Base-by-base conservation (phyloP, 2,113 vertebrate species). In the Prietella phreatophila region DNA sequence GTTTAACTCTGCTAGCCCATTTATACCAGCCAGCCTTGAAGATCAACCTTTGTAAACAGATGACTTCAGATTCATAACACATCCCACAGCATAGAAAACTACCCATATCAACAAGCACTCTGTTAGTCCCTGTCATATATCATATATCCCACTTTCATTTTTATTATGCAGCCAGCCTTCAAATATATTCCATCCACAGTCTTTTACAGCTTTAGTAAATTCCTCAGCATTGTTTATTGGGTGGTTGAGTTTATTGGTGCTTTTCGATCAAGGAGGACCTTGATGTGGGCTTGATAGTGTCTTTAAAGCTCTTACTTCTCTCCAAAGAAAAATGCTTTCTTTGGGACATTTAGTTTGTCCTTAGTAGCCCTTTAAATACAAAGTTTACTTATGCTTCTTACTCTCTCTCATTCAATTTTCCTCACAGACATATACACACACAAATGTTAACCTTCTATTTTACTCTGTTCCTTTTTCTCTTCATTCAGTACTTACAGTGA, bases 221-320 rank as follows among this genome's bases (percentile, higher is more conserved):
- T 88, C 14, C 42, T 61, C 82, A 88, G 76, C 87, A 89, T 94
- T 94, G 93, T 95, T 94, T 95, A 94, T 93, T 91, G 91, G 87
- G 39, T 90, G 89, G 89, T 83, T 91, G 91, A 91, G 91, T 47
- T 47, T 47, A 47, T 47, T 47, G 42, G 42, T 7, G 42, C 88
- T 90, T 90, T 92, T 92, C 89, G 92, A 85, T 93, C 93, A 91
- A 85, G 7, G 85, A 91, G 90, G 90, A 93, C 91, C 91, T 88
- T 83, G 61, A 79, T 90, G 84, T 87, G 76, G 19, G 42, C 56
- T 85, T 63, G 81, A 83, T 82, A 56, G 76, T 47, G 56, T 88
- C 88, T 86, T 89, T 86, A 55, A 78, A 47, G 56, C 50, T 82
- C 56, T 17, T 73, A 71, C 80, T 83, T 86, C 56, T 83, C 69